Conservation (phyloP, 2,113 vertebrate genomes). For the Acrocephalus arundinaceus region DNA sequence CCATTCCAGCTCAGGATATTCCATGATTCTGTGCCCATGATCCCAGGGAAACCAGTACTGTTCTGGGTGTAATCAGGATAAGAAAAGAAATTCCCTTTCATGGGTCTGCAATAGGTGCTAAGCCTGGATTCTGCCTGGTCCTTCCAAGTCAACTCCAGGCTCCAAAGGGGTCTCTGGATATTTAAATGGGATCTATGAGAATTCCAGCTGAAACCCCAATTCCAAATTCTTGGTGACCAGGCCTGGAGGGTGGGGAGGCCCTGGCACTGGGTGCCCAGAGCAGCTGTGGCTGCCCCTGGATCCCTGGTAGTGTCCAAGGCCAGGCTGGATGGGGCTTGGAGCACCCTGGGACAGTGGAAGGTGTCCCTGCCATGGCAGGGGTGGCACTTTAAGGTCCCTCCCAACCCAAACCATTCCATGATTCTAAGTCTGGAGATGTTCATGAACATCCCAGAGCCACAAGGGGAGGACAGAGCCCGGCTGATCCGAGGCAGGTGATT, state of each 20-base stretch:
- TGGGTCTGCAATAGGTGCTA: neutral
- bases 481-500: neutral
- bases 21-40: neutral
- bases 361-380: neutral
- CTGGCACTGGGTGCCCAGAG: neutral
- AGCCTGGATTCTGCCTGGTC: neutral
- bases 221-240: neutral
- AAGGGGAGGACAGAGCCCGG: neutral
- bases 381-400: neutral
- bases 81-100: neutral
- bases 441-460: neutral
- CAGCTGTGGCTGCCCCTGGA: neutral
- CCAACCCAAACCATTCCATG: neutral
- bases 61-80: neutral
- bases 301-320: neutral
- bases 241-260: neutral
- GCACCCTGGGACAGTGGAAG: neutral
- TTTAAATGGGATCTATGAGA: neutral
- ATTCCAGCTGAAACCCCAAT: neutral
- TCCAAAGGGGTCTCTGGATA: neutral
- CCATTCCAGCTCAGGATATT: neutral
- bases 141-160: neutral
- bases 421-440: neutral
- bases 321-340: neutral
- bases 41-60: neutral